These are phyloP conservation scores for Drosophila chauvacae DNA, from an alignment of 1,140 invertebrate genomes.

Conservation along the genomic window DNA sequence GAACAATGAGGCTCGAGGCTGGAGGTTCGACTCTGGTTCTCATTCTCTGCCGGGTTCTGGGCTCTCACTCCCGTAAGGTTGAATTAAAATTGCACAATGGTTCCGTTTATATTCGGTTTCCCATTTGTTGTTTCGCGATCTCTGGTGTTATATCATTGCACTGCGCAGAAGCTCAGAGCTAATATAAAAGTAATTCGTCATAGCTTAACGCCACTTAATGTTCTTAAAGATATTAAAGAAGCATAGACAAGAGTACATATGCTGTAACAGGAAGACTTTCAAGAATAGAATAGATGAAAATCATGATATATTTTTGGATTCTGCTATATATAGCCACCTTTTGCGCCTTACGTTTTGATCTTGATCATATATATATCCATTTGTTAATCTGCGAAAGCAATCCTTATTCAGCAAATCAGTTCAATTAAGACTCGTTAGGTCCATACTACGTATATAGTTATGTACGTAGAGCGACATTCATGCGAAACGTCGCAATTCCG, in stretches of 20 bases:
- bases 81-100: conserved; percentile 63
- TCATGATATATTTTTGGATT: background rate
- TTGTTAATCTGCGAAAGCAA: conserved; percentile 41
- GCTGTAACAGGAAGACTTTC: background rate
- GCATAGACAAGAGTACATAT: too few species aligned
- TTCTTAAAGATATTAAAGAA: conserved; percentile 12
- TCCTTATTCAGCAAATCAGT: conserved; percentile 62
- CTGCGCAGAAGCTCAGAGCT: conserved; percentile 1
- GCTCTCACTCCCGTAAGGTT: conserved; percentile 33
- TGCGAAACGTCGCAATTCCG: conserved; percentile 55
- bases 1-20: conserved; percentile 40
- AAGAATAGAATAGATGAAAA: background rate
- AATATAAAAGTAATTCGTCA: conserved; percentile 16
- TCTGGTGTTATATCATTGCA: conserved; percentile 36
- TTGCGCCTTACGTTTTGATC: conserved; percentile 18
- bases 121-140: conserved; percentile 53
- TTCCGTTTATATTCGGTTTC: conserved; percentile 56
- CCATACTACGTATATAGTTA: conserved; percentile 18
- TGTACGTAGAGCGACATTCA: conserved; percentile 7
- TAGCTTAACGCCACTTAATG: conserved; percentile 1
- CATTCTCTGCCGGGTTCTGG: conserved; percentile 19
- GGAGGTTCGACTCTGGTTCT: conserved; percentile 7
- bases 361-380: conserved; percentile 28
- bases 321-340: background rate
- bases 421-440: conserved; percentile 69